These are phyloP conservation scores for Temnothorax unifasciatus DNA, from an alignment of 2,888 invertebrate species.

Conservation along the genomic window DNA sequence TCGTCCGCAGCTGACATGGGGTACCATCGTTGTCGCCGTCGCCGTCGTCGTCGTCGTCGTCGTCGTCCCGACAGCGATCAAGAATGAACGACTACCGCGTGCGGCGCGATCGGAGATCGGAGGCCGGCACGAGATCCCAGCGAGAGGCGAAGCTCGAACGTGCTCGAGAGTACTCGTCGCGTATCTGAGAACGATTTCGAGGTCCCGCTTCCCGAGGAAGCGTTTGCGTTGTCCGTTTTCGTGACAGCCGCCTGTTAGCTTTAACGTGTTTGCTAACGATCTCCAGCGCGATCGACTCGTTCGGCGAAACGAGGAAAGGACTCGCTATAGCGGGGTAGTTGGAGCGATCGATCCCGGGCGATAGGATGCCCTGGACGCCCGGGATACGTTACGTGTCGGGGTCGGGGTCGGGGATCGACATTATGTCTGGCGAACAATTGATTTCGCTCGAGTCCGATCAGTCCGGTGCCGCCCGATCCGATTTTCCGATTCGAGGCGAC, in stretches of 20 bases:
- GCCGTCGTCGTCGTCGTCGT: background rate
- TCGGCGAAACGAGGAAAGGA: background rate
- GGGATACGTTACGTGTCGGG: constrained; percentile 11
- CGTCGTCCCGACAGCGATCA: background rate
- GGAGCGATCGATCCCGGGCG: constrained; percentile 10
- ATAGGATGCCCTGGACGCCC: background rate
- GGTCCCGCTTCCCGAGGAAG: background rate
- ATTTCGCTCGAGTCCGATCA: constrained; percentile 5
- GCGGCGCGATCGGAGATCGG: constrained; percentile 5
- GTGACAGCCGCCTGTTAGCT: constrained; percentile 38
- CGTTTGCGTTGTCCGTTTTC: constrained; percentile 25
- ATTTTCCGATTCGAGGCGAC: background rate
- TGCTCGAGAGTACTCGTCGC: constrained; percentile 18
- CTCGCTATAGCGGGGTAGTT: background rate
- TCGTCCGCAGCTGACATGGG: background rate
- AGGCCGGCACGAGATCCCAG: background rate
- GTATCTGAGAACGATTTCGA: constrained; percentile 24
- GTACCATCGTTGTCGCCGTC: background rate
- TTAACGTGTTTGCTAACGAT: constrained; percentile 36
- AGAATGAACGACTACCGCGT: constrained; percentile 17
- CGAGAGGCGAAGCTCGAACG: constrained; percentile 38
- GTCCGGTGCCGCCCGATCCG: background rate
- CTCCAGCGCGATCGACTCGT: constrained; percentile 33
- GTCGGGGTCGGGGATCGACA: constrained; percentile 11
- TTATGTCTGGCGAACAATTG: constrained; percentile 32